Evolutionary conservation across 2,113 vertebrate species (phyloP), one percentile per base, ranked within the genome.

Genomic region (Candoia aspera): DNA sequence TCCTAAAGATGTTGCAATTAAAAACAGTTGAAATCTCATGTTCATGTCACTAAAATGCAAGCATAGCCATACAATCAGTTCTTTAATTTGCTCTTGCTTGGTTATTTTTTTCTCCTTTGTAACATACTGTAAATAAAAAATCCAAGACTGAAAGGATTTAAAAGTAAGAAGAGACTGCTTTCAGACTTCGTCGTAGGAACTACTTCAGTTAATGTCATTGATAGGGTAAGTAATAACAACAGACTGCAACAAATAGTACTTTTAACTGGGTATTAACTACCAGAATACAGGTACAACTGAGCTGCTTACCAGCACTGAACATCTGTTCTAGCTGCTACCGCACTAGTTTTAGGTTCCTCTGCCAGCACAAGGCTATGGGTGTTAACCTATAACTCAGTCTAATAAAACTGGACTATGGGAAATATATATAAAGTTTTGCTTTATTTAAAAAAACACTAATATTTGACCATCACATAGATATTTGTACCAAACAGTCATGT

Each of bases 11-110:
- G 26, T 29, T 86, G 33, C 55, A 86, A 79, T 49, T 86, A 26
- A 86, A 60, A 86, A n/a, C 23, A 33, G 6, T 10, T 92, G 37
- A 90, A 57, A 59, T 54, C 37, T 87, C 24, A 84, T 92, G 86
- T 86, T 33, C 49, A 90, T 88, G 9, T 87, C 46, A 89, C 53
- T 60, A 62, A 92, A 89, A 89, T 42, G 10, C 60, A 73, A 88
- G 91, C 9, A 60, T 79, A 79, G 17, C n/a, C 60, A 26, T 68
- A 68, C 6, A 64, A 87, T 68, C 60, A 86, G 29, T 4, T 86
- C 29, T 33, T 86, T 91, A 86, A 62, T 46, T 49, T 59, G 13
- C 37, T 62, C 79, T 29, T 37, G 42, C 17, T 59, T 62, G 24
- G 24, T 79, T 57, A 85, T 90, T 60, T 91, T 21, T 62, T 85